Conservation (phyloP, 2,797 vertebrate species). For the Anniella stebbinsi region DNA sequence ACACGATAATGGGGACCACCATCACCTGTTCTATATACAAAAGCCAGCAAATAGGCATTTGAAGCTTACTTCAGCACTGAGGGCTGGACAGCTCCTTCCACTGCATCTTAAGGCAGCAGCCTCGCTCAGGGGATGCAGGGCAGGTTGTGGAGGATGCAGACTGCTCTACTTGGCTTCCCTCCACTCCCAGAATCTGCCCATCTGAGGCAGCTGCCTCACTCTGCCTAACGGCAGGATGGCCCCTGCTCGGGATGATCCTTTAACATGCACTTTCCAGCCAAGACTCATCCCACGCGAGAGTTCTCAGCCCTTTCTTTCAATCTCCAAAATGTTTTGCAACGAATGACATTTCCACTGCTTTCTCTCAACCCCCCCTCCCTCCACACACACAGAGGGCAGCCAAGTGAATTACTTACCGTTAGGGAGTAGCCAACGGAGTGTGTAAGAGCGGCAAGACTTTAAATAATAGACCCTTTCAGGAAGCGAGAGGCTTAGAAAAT, state of each 20-base stretch:
- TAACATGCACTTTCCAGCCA: background rate
- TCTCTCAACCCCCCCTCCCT: too few relatives aligned
- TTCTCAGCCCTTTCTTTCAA: background rate
- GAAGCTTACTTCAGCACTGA: too few relatives aligned
- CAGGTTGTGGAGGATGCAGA: background rate
- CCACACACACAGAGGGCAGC: too few relatives aligned
- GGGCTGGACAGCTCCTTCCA: too few relatives aligned
- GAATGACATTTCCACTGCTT: too few relatives aligned
- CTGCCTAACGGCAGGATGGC: background rate
- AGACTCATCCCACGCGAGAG: background rate
- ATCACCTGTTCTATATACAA: too few relatives aligned
- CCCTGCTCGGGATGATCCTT: background rate
- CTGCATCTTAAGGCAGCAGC: too few relatives aligned
- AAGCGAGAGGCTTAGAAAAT: conserved; percentile 6
- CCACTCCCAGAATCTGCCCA: background rate
- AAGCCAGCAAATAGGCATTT: too few relatives aligned
- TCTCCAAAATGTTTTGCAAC: background rate
- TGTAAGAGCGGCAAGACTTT: background rate
- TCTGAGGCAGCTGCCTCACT: background rate
- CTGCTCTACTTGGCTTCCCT: background rate
- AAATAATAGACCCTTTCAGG: conserved; percentile 1
- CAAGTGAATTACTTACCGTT: background rate
- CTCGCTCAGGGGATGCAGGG: background rate
- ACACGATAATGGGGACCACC: too few relatives aligned
- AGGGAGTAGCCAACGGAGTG: background rate